Conservation (phyloP, 2,888 invertebrate genomes). For the Pachydiplax longipennis region DNA sequence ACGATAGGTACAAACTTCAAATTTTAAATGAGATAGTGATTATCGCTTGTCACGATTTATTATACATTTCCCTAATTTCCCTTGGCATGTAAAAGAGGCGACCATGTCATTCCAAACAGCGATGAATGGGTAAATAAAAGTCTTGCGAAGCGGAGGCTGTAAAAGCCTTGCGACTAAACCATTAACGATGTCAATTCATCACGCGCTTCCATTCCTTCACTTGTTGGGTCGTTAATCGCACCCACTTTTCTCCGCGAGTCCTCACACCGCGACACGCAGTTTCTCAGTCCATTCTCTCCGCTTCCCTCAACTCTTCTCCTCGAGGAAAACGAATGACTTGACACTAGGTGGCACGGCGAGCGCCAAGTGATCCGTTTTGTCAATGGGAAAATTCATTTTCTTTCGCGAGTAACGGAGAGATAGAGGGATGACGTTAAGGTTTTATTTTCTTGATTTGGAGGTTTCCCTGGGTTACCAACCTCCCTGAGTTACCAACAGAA, state of each 20-base stretch:
- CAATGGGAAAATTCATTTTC: background rate
- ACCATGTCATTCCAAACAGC: too few species aligned
- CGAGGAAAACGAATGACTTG: background rate
- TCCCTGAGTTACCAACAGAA: too few species aligned
- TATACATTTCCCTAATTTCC: too few species aligned
- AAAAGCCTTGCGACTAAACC: background rate
- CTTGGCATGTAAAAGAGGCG: too few species aligned
- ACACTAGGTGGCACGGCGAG: background rate
- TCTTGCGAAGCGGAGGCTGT: background rate
- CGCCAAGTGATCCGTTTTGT: background rate
- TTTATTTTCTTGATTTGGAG: background rate
- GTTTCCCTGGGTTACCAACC: too few species aligned
- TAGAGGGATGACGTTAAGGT: background rate
- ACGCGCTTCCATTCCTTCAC: background rate
- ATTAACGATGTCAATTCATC: background rate
- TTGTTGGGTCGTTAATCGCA: background rate
- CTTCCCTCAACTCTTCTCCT: background rate
- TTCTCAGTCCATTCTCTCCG: background rate
- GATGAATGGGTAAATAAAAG: background rate
- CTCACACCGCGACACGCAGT: background rate
- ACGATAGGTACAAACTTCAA: too few species aligned
- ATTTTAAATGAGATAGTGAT: too few species aligned
- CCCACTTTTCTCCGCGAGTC: background rate
- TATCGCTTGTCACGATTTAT: too few species aligned
- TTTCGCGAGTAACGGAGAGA: background rate